Conservation (phyloP, 2,797 vertebrate genomes). For the Eulemur rubriventer region DNA sequence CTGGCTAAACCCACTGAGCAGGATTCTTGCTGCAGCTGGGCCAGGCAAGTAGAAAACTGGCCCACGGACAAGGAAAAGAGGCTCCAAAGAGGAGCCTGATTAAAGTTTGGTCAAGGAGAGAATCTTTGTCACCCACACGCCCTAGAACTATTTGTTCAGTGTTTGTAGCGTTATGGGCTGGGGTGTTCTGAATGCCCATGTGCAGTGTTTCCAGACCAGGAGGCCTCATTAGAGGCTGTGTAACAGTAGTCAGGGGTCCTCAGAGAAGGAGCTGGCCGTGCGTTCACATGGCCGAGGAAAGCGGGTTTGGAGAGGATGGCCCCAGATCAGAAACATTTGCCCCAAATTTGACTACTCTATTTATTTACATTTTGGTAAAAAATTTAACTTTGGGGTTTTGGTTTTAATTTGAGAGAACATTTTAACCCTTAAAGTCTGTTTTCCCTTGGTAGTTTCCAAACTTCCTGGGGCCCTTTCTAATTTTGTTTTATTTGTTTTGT, state of each 20-base stretch:
- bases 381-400: not conserved
- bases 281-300: accelerated
- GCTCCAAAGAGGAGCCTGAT: not conserved
- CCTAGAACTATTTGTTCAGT: not conserved
- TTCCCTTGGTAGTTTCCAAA: not conserved
- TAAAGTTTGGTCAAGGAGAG: not conserved
- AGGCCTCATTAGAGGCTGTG: not conserved
- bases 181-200: not conserved
- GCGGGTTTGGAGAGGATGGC: not conserved
- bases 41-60: not conserved
- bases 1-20: not conserved
- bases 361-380: not conserved
- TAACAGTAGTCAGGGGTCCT: accelerated
- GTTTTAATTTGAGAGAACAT: not conserved
- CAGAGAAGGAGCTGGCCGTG: not conserved
- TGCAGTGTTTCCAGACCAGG: not conserved
- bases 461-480: not conserved
- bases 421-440: not conserved
- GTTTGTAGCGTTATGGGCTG: not conserved
- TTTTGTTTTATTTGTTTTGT: not conserved
- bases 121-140: not conserved
- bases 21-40: not conserved
- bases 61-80: not conserved
- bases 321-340: not conserved
- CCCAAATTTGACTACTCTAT: not conserved